Base-by-base conservation (phyloP, 2,888 invertebrate genomes). In the Rhogogaster chlorosoma region DNA sequence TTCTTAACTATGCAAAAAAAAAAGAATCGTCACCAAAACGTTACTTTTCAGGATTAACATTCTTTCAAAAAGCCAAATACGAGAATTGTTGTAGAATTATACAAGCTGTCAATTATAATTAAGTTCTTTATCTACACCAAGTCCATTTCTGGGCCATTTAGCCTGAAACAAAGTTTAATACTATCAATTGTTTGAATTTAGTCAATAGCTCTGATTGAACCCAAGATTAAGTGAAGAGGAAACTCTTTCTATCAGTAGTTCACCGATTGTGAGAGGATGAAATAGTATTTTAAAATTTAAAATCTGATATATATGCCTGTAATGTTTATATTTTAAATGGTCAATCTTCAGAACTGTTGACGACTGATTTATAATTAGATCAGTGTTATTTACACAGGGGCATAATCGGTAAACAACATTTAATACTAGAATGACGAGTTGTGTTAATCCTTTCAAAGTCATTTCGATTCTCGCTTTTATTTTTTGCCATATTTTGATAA, bases 201-300 rank as follows among this genome's bases (percentile, higher is more conserved):
- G 61, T 61, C 61, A 61, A 61, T 61, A 61, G 61, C 22, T 67
- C 32, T 67, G 32, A 67, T 32, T 67, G 32, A 67, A 67, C 32
- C 26, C 12, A 26, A 67, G 32, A 67, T 67, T 29, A 29, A 32
- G 29, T 67, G 29, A 12, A 32, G 29, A 10, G 32, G 32, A 15
- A 15, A 67, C 29, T 67, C 15, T 32, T 26, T 12, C 7, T 67
- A 7, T 4, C 12, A 29, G 15, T 29, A 67, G 32, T 67, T 32
- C 12, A 29, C 6, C n/a, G n/a, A n/a, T n/a, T n/a, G n/a, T 32
- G 4, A 32, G 32, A 32, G 64, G 22, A 5, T 67, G 12, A 32
- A 32, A 32, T 29, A 18, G 15, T 32, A 18, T 67, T 67, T 32
- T 12, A 32, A 67, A 67, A 32, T 67, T 67, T 0, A 18, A 18